Evolutionary conservation across 2,113 vertebrate species (phyloP).

Genomic region (Bothrops jararaca): DNA sequence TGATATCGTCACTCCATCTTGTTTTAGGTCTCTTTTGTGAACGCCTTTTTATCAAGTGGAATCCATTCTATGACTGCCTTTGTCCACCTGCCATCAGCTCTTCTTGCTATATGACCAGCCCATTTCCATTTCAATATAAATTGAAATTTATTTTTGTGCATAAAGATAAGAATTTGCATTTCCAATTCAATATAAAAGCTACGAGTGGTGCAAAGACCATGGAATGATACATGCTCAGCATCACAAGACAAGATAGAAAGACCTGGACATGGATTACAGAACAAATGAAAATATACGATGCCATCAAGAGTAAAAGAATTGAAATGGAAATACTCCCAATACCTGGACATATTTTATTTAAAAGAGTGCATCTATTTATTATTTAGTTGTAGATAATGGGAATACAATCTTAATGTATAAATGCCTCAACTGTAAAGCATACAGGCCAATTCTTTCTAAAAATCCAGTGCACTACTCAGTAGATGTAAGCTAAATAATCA

Average conservation of each 20-base stretch:
- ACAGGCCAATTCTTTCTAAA: not conserved
- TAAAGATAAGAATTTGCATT: not conserved
- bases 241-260: not conserved
- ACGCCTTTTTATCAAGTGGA: not conserved
- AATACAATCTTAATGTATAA: not conserved
- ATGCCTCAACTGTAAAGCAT: not conserved
- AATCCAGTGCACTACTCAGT: not conserved
- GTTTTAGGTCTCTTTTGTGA: not conserved
- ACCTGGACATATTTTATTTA: not conserved
- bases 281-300: not conserved
- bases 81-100: not conserved
- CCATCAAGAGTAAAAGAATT: not conserved
- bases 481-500: not conserved
- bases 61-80: not conserved
- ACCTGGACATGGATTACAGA: not conserved
- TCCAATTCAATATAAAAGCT: not conserved
- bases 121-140: not conserved
- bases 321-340: not conserved
- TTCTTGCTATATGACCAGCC: not conserved
- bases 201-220: not conserved
- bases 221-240: not conserved
- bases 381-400: not conserved
- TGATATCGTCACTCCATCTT: not conserved
- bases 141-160: not conserved
- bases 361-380: not conserved